Evolutionary conservation across 2,113 vertebrate species (phyloP).

Genomic region (Platysternon megacephalum): DNA sequence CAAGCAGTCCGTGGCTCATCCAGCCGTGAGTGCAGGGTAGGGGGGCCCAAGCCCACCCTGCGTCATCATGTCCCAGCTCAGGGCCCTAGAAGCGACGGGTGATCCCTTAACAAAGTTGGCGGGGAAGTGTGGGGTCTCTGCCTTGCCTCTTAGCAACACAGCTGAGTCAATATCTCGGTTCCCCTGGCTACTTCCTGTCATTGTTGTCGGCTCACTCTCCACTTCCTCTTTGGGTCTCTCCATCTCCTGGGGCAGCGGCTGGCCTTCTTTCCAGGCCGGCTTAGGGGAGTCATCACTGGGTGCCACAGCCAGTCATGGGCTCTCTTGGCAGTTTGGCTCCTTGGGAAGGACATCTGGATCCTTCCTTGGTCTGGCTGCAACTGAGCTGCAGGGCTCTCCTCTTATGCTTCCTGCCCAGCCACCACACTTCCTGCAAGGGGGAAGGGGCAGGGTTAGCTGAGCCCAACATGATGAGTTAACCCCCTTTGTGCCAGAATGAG

Average conservation of each 20-base stretch:
- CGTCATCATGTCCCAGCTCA: too few species aligned
- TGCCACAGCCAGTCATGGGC: background rate
- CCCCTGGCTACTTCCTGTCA: background rate
- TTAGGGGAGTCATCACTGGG: background rate
- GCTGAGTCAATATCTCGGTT: background rate
- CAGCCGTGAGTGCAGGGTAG: background rate
- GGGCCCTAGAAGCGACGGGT: too few species aligned
- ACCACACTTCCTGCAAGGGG: background rate
- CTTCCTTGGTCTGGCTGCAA: background rate
- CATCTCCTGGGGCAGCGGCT: background rate
- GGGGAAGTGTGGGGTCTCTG: background rate
- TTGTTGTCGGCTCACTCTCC: too few species aligned
- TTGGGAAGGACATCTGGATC: background rate
- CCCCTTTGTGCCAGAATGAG: background rate
- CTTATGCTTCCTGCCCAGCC: too few species aligned
- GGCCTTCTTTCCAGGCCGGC: background rate
- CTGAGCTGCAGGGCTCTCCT: background rate
- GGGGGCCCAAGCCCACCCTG: too few species aligned
- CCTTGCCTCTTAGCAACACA: background rate
- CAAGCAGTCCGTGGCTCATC: background rate
- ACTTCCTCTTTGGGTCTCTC: background rate
- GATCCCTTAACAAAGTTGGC: background rate
- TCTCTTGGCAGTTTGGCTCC: background rate
- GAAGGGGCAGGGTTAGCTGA: background rate
- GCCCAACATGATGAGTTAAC: background rate